Percentiles rank a stretch among this genome's conserved stretches.
phyloP scores from a whole-genome alignment of 2,797 vertebrate species.

The Bufotes viridis region DNA sequence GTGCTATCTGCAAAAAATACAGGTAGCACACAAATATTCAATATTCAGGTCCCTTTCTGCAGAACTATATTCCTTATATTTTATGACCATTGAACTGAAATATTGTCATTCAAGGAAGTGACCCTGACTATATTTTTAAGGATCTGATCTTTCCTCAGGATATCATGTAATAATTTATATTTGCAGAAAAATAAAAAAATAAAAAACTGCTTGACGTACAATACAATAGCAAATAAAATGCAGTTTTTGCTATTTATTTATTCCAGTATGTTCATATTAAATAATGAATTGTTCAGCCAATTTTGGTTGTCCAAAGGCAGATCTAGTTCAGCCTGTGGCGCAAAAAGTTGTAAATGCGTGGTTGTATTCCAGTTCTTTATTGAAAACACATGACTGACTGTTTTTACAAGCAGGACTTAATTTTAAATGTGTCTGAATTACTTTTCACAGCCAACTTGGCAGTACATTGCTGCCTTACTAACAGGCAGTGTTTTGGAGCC shows the following conservation, averaged over 20 bases:
- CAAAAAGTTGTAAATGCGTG: constrained; percentile 62
- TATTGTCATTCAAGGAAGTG: neutral
- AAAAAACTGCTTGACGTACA: neutral
- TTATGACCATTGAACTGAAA: neutral
- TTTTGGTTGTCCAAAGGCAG: constrained; percentile 41
- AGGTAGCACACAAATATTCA: neutral
- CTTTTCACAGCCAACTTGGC: constrained; percentile 19
- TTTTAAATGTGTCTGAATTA: constrained; percentile 54
- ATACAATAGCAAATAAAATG: neutral
- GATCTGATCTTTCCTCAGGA: neutral
- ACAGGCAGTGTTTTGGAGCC: neutral
- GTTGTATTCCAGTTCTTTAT: constrained; percentile 64
- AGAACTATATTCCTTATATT: neutral
- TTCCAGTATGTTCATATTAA: constrained; percentile 11
- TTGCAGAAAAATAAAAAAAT: neutral
- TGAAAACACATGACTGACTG: constrained; percentile 62
- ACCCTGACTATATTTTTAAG: neutral
- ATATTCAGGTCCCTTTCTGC: neutral
- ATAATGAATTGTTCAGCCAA: constrained; percentile 34
- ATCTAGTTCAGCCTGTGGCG: constrained; percentile 26
- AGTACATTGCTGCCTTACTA: constrained; percentile 25
- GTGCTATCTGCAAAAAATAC: no score
- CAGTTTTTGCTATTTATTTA: neutral
- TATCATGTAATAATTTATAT: neutral
- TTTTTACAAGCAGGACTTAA: constrained; percentile 63